Conservation (phyloP, 2,113 vertebrate species). For the Phaetusa simplex region DNA sequence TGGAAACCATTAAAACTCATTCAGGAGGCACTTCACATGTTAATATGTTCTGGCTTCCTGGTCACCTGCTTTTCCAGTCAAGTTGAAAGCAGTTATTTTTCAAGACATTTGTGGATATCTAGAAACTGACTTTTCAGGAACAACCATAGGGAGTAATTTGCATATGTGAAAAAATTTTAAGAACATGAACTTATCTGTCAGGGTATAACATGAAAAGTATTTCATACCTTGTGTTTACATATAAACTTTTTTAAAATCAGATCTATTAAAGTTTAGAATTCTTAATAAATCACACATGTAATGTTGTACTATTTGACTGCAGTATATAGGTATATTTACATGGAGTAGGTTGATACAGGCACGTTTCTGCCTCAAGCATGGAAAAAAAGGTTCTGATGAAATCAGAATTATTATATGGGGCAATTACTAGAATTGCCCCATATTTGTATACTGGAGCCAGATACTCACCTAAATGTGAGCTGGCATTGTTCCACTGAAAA, state of each 20-base stretch:
- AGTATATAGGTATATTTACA: neutral
- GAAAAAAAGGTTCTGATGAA: neutral
- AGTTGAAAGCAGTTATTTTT: neutral
- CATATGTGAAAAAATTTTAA: neutral
- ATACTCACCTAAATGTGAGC: neutral
- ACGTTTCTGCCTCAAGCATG: neutral
- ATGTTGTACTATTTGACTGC: neutral
- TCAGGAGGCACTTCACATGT: neutral
- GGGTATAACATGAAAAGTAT: neutral
- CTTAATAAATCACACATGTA: neutral
- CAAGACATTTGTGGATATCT: neutral
- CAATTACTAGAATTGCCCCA: neutral
- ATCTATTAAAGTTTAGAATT: neutral
- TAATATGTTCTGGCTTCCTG: neutral
- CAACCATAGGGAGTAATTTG: neutral
- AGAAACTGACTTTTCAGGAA: neutral
- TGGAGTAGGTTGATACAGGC: neutral
- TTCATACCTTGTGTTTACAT: neutral
- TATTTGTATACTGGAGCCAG: neutral
- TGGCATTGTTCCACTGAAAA: neutral
- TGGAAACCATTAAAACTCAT: neutral
- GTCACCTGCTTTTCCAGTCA: neutral
- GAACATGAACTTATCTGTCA: neutral
- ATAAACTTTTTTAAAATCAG: neutral
- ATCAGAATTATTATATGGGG: neutral